Evolutionary conservation across 2,888 invertebrate genomes (phyloP), one percentile per base, ranked within the genome.

Genomic region (Heliconius hortense): DNA sequence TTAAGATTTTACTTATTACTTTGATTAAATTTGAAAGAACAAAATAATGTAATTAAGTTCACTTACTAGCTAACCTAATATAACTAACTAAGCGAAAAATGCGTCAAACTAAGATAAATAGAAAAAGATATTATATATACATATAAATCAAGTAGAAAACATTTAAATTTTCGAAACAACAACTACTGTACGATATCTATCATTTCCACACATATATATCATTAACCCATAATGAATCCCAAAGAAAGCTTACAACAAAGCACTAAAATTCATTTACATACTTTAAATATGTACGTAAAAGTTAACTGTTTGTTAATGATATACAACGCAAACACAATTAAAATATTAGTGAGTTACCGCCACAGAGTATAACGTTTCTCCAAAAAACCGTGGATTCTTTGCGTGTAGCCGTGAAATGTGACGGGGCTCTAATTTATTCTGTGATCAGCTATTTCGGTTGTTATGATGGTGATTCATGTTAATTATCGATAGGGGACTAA

Each of bases 391-490:
- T 84, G 85, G 84, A 89, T 89, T 89, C 87, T 89, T 91, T 91
- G 85, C 93, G 90, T 84, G 59, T 81, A 76, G 70, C 82, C 88
- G 93, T 91, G 88, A 93, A 92, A 93, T 85, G 68, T 92, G 88
- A 88, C 93, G 86, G 71, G 71, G 76, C 62, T 83, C 89, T 93
- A 93, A 93, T 93, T 90, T 93, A 92, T 93, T 87, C 92, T 82
- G 84, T 85, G 88, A 89, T 89, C 88, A 80, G 85, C 73, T 85
- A 85, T 87, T 87, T 87, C 84, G 84, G 83, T 84, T 85, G 85
- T 87, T n/a, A n/a, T n/a, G n/a, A n/a, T n/a, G n/a, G n/a, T n/a
- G n/a, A n/a, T 85, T 81, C 82, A 81, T 82, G 83, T 88, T 90
- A 90, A 90, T 92, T 91, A 92, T 86, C 86, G 83, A 91, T 91